These are phyloP conservation scores for Drosophila trichaetosa DNA, from an alignment of 2,888 invertebrate genomes.

Conservation along the genomic window DNA sequence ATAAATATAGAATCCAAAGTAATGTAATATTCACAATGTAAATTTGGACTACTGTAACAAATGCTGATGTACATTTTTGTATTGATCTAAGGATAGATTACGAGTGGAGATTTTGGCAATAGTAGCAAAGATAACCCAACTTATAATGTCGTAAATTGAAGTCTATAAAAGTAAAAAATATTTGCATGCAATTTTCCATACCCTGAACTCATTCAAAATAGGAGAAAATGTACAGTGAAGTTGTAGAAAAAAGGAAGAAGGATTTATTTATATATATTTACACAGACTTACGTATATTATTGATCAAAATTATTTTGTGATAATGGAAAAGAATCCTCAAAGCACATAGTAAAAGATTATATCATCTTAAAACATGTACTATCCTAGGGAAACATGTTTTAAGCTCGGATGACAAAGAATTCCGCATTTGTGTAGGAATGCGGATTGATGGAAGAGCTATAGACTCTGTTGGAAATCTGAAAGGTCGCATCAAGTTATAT, in stretches of 20 bases:
- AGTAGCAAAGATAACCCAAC: rapidly evolving
- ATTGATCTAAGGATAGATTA: not conserved
- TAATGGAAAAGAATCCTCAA: rapidly evolving
- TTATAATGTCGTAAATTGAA: not conserved
- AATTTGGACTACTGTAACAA: not conserved
- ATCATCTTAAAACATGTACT: not conserved
- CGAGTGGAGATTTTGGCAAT: not conserved
- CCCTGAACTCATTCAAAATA: not conserved
- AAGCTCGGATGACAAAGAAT: not conserved
- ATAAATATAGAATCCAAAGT: not conserved
- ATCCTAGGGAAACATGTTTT: not conserved
- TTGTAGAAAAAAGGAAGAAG: not conserved
- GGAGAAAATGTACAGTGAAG: not conserved
- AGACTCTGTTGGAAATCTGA: rapidly evolving
- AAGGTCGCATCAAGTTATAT: not conserved
- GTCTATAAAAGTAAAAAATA: not conserved
- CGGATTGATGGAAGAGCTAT: not conserved
- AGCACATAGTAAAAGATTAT: not conserved
- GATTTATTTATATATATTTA: not conserved
- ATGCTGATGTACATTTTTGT: too few relatives aligned
- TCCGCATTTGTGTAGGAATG: not conserved
- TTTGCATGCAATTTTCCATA: not conserved
- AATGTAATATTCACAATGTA: not conserved
- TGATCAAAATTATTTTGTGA: not conserved
- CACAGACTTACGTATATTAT: not conserved